Conservation (phyloP, 2,888 invertebrate genomes). For the Sycophila texana region DNA sequence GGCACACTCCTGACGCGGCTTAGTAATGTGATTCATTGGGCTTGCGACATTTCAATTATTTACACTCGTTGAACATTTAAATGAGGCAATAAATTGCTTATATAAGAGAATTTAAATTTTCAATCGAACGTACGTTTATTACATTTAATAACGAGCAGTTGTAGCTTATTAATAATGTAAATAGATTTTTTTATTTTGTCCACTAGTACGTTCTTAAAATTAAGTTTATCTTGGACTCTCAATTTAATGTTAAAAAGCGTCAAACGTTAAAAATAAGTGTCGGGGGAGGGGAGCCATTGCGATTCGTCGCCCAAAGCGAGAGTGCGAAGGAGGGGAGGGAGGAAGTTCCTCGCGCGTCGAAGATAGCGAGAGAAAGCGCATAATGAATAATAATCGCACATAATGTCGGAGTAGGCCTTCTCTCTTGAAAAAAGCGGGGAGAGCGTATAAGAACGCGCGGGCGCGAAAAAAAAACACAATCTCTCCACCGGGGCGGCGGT, state of each 20-base stretch:
- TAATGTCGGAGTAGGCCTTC: slow-evolving; percentile 60
- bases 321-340: not conserved
- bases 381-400: slow-evolving; percentile 73
- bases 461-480: slow-evolving; percentile 44
- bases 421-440: not conserved
- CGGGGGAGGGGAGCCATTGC: not conserved
- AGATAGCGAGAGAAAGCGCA: slow-evolving; percentile 63
- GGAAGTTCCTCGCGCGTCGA: slow-evolving; percentile 16
- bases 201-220: no score
- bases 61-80: no score
- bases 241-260: not conserved
- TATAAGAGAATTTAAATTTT: no score
- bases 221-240: no score
- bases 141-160: no score
- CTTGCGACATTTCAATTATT: no score
- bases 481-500: slow-evolving; percentile 50
- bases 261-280: not conserved
- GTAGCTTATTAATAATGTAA: no score
- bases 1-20: no score
- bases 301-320: not conserved
- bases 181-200: no score
- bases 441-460: not conserved
- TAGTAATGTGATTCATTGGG: no score
- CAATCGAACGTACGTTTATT: no score
- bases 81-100: no score